Evolutionary conservation across 2,113 vertebrate species (phyloP).

Genomic region (Planiliza haematocheilus): DNA sequence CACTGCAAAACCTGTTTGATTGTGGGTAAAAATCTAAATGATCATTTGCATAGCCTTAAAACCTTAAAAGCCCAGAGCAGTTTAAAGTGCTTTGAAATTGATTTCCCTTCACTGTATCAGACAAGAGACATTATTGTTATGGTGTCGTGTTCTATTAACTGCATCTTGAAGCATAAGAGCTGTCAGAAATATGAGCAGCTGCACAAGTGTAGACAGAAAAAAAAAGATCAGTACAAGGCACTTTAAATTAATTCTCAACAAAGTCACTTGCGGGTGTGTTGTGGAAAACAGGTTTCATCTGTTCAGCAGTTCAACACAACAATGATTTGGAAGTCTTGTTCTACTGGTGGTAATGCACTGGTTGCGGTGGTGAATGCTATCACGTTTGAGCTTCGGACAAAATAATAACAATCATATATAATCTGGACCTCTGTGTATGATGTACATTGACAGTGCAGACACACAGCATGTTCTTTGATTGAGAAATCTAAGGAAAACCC

Average conservation of each 20-base stretch:
- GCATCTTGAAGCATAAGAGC: not conserved
- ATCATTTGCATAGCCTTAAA: not conserved
- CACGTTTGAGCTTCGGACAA: no score
- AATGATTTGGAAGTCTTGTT: not conserved
- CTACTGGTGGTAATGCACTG: no score
- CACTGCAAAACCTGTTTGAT: not conserved
- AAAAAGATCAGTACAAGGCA: not conserved
- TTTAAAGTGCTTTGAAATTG: slow-evolving; percentile 1
- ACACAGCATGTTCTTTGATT: not conserved
- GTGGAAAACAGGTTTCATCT: no score
- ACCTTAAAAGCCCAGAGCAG: not conserved
- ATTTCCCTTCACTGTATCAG: not conserved
- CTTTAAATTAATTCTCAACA: no score
- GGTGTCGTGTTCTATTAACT: not conserved
- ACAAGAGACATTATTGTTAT: not conserved
- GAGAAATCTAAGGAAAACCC: not conserved
- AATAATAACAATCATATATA: no score
- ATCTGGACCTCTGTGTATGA: no score
- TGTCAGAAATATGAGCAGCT: not conserved
- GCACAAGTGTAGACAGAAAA: not conserved
- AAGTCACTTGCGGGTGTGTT: no score
- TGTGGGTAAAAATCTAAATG: not conserved
- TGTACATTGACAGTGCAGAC: no score
- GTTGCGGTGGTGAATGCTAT: no score
- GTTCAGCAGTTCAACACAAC: no score